Evolutionary conservation across 2,888 invertebrate species (phyloP), one percentile per base, ranked within the genome.

Genomic region (Chrysolina americana): DNA sequence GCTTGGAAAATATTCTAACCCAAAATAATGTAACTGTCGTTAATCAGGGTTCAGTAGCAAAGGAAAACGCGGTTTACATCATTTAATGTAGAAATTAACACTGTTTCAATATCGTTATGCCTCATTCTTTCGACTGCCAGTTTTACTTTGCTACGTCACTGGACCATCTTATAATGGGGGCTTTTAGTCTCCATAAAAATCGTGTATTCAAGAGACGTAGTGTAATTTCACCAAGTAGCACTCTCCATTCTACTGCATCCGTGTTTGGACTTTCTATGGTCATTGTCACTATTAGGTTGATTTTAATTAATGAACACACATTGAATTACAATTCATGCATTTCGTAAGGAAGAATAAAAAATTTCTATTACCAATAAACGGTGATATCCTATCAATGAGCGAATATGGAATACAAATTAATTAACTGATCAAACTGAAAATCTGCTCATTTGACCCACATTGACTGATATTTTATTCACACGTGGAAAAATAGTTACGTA

Each of bases 181-280:
- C 65, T 65, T 47, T 21, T 47, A 48, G 47, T 65, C 44, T 65
- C 17, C 17, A 6, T 48, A 50, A 66, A 28, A 66, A 66, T 66
- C 50, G 19, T 50, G 50, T 66, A 66, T 66, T 66, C 66, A 50
- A 36, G 28, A 36, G 11, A 17, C 48, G 50, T 66, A 50, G 4
- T 50, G 50, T 50, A 28, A 50, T 66, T 66, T 66, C 66, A 65
- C 65, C 47, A 19, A 17, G 15, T 4, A 65, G 48, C 65, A 65
- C 23, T 65, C 65, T 65, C 65, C 28, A 47, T 10, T 47, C 23
- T 21, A 21, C 17, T 28, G 53, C 65, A 50, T 71, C 65, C 71
- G 65, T 65, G 71, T 71, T 71, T 71, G 66, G 65, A 71, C 71
- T 71, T 71, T 71, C 71, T 65, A 71, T 66, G 64, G 65, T 65